Evolutionary conservation across 2,797 vertebrate genomes (phyloP), one percentile per base, ranked within the genome.

Genomic region (Pogoniulus pusillus): DNA sequence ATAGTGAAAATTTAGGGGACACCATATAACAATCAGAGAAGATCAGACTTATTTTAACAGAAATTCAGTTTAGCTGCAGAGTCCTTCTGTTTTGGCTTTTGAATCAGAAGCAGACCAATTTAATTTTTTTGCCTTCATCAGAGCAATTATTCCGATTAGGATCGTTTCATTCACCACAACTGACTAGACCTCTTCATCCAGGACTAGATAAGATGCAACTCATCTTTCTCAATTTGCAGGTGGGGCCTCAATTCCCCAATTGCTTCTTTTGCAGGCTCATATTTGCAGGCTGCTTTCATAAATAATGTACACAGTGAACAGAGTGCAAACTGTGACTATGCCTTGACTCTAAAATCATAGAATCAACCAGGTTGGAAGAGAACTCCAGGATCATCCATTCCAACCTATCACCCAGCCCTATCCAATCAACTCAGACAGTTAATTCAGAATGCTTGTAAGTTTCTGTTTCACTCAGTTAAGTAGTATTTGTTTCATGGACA

Each of bases 301-400:
- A 7, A 0, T 59, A 6, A 22, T 4, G 2, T 34, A 32, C 17
- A 2, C 8, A 43, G 71, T 45, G 54, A 39, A 1, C 0, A 34
- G 17, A 15, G 11, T 13, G 18, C 16, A 16, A 14, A 4, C 3
- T 65, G 47, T 62, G 35, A 26, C 30, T 35, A 16, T 64, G 10
- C 49, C 37, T 58, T 65, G 62, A 54, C 62, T 74, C 26, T 27
- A 47, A 77, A 87, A 62, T n/a, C n/a, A n/a, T n/a, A n/a, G n/a
- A n/a, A n/a, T n/a, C n/a, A n/a, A n/a, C n/a, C n/a, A n/a, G n/a
- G n/a, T n/a, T n/a, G n/a, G n/a, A n/a, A n/a, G n/a, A n/a, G n/a
- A n/a, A n/a, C n/a, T n/a, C n/a, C n/a, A n/a, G n/a, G n/a, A n/a
- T n/a, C n/a, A n/a, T n/a, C n/a, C n/a, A n/a, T n/a, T n/a, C n/a